Base-by-base conservation (phyloP, 2,888 invertebrate species). In the Oscheius sp. region DNA sequence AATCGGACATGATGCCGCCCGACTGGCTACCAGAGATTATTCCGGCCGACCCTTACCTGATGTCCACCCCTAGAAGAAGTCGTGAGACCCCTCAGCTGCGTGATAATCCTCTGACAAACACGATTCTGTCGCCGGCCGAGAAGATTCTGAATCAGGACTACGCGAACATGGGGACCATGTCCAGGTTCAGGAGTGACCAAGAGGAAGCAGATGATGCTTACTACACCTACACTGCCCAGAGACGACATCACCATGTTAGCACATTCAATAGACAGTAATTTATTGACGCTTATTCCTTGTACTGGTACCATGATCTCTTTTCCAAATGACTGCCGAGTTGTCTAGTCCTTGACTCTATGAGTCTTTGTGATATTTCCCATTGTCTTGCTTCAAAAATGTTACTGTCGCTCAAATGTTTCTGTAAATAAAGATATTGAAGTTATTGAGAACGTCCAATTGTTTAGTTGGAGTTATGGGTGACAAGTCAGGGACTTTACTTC, bases 151-250 rank as follows among this genome's bases (percentile, higher is more conserved):
- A 73, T 58, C 80, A 79, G n/a, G 79, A 80, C 47, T 66, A 75
- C 21, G 79, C 65, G 29, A 79, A 81, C 60, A 76, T 76, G 73
- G 75, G 78, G 48, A 78, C 81, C 11, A 74, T 84, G 32, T 77
- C 79, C 50, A 75, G 84, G 59, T 72, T 84, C 60, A 63, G 76
- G 50, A 81, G 75, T 72, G 79, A 78, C 48, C 85, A 85, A 59
- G 86, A 87, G 55, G 83, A 85, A 60, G 73, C 84, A 21, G 85
- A 87, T 74, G 85, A 85, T 60, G 86, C 85, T n/a, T 87, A 87
- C 70, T 86, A 86, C 73, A 84, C 87, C 10, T 87, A 84, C 62
- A 82, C 82, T 13, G 70, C 78, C 1, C 76, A 78, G 2, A 57
- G 79, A 63, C 63, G 75, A 48, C 78, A 76, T 50, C 76, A 79